Base-by-base conservation (phyloP, 2,888 invertebrate genomes). In the Scaptomyza tumidula region DNA sequence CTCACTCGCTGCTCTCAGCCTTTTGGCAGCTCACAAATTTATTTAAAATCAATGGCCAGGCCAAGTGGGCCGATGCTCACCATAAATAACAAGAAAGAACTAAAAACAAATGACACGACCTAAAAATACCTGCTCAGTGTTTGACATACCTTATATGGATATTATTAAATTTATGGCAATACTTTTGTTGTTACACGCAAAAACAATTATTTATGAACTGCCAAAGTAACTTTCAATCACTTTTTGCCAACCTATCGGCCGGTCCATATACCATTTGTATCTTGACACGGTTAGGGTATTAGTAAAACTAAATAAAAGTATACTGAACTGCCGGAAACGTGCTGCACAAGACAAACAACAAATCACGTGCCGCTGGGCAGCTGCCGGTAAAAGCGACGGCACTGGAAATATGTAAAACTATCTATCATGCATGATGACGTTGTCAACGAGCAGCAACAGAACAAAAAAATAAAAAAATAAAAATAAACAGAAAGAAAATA, bases 321-420 rank as follows among this genome's bases (percentile, higher is more conserved):
- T 33, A 61, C 43, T 11, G 19, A 62, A 60, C 48, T 35, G 37
- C 52, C 86, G 86, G 84, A 86, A 88, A 83, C 68, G 80, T 80
- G 57, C 75, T 80, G 84, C 84, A 84, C 56, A 75, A 88, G 87
- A 84, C 80, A 84, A 88, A 88, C 87, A 86, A 83, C 89, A 85
- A 85, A 85, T 85, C 87, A 86, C 88, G 75, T 86, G 84, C 83
- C 80, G 77, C 61, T 63, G 86, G 88, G 75, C 74, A 71, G 82
- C 59, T 71, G 72, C 63, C 71, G 64, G 69, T 68, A 82, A 79
- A 85, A 76, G 62, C 62, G 72, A 66, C 65, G 60, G 62, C 68
- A 63, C 35, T 44, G 56, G 75, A 82, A 87, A 88, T 86, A 88
- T 88, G 88, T 83, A 86, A 86, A 79, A 86, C 86, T 88, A 83